Base-by-base conservation (phyloP, 1,140 invertebrate genomes). In the Trichogramma pretiosum region DNA sequence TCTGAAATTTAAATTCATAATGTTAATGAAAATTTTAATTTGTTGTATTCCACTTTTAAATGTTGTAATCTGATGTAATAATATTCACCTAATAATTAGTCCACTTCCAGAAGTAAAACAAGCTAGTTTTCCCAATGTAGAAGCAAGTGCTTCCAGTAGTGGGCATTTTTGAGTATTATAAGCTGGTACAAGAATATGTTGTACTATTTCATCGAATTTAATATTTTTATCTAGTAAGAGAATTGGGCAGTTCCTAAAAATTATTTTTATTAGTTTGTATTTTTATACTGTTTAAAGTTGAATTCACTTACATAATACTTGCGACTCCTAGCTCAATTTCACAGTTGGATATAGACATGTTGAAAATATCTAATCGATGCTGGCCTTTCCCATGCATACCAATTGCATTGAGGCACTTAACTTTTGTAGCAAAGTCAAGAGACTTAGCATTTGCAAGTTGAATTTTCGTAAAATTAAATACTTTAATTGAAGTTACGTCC, bases 91-190 rank as follows among this genome's bases (percentile, higher is more conserved):
- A 11, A 56, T 33, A 14, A 68, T 48, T 33, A 32, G 50, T 16
- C 57, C 64, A 37, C 52, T 47, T 32, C 57, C 57, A 13, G 65
- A 63, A 9, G 57, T 34, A n/a, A 67, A 36, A 43, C 70, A 72
- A 43, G 61, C 52, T 8, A 65, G 41, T 10, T 56, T 49, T 5
- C 65, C 63, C 13, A 72, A 50, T n/a, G 57, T 42, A 33, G 38
- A 56, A 13, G 57, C 63, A 41, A 69, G 52, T 11, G 57, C 56
- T 52, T 63, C 54, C 10, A 61, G 56, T 41, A 67, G 46, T 34
- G 52, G 28, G 3, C 48, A 4, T 10, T 48, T 54, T 9, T 62
- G 55, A 5, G 43, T 57, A 36, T 56, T 48, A 13, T 62, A 56
- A 2, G 61, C 63, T 22, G 62, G 61, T 24, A 60, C 44, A 22